These are phyloP conservation scores for Pammene aurita DNA, from an alignment of 2,888 invertebrate species.

Conservation along the genomic window DNA sequence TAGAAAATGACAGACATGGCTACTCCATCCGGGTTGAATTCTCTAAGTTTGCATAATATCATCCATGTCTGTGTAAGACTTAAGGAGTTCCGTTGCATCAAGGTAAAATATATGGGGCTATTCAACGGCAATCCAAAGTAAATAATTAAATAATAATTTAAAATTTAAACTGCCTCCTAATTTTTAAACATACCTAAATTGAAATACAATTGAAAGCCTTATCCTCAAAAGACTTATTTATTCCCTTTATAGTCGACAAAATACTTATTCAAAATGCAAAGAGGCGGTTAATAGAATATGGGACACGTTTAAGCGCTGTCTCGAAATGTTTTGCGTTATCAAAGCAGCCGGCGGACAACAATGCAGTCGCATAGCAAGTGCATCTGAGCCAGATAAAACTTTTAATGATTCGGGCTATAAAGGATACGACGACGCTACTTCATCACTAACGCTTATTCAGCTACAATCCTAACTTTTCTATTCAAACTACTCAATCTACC, in stretches of 20 bases:
- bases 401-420: slow-evolving; percentile 68
- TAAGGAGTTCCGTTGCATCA: too few relatives aligned
- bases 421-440: slow-evolving; percentile 54
- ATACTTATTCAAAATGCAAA: slow-evolving; percentile 25
- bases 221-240: slow-evolving; percentile 1
- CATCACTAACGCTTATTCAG: slow-evolving; percentile 44
- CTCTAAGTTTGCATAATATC: too few relatives aligned
- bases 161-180: neutral
- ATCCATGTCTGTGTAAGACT: too few relatives aligned
- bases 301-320: slow-evolving; percentile 56
- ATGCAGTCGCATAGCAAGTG: slow-evolving; percentile 60
- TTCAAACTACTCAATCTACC: slow-evolving; percentile 28
- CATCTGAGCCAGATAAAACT: slow-evolving; percentile 68
- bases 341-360: slow-evolving; percentile 58
- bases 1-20: too few relatives aligned
- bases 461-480: slow-evolving; percentile 23
- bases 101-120: too few relatives aligned
- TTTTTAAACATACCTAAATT: neutral
- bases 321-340: slow-evolving; percentile 58
- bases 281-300: slow-evolving; percentile 50
- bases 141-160: too few relatives aligned
- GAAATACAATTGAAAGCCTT: neutral
- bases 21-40: too few relatives aligned
- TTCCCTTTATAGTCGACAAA: slow-evolving; percentile 13
- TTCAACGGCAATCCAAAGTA: too few relatives aligned